Percentiles rank a stretch among this genome's conserved stretches.
Evolutionary conservation across 2,113 vertebrate genomes (phyloP).

Genomic region (Cepphus grylle): DNA sequence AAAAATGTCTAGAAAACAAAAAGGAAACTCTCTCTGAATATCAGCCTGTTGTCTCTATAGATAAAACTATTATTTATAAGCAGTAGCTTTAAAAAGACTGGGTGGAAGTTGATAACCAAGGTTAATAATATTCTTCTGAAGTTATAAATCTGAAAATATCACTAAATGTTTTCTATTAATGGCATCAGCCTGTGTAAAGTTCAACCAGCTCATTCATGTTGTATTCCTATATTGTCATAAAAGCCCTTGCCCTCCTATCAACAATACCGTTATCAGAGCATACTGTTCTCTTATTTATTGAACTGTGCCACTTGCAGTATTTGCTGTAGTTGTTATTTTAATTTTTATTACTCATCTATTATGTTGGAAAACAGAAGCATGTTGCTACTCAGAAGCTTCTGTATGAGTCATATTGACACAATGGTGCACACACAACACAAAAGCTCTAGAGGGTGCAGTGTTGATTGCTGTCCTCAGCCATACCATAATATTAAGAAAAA

Average conservation of each 20-base stretch:
- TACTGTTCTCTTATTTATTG: not conserved
- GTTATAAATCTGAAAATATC: not conserved
- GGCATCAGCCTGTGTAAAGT: not conserved
- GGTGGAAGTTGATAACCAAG: not conserved
- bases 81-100: not conserved
- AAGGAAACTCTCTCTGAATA: not conserved
- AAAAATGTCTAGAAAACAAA: not conserved
- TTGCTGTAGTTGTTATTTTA: constrained; percentile 19
- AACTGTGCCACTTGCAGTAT: not conserved
- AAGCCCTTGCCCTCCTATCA: not conserved
- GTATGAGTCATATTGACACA: not conserved
- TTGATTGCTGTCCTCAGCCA: not conserved
- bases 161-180: not conserved
- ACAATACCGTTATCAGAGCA: not conserved
- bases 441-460: not conserved
- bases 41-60: not conserved
- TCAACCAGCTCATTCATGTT: not conserved
- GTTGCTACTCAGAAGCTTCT: not conserved
- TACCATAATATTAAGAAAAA: not conserved
- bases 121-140: not conserved
- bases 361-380: not conserved
- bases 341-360: constrained; percentile 2
- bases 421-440: not conserved
- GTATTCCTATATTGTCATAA: not conserved
- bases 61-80: not conserved